Percentiles rank a stretch among this genome's conserved stretches.
phyloP scores from a whole-genome alignment of 2,797 vertebrate genomes.

The Acrossocheilus wenchowensis region DNA sequence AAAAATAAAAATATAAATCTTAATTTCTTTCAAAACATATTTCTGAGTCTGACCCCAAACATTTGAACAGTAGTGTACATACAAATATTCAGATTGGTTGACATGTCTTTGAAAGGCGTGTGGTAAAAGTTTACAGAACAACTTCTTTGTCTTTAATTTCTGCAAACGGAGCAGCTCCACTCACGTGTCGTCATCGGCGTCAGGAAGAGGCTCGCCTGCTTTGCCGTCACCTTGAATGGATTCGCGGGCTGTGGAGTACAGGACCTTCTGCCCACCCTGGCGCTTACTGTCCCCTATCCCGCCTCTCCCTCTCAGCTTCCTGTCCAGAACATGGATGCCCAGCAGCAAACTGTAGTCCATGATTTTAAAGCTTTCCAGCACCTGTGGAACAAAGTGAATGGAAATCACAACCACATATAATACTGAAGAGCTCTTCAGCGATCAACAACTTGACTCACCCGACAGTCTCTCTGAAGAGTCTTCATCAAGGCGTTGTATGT shows the following conservation, averaged over 20 bases:
- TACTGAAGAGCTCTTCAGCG: background rate
- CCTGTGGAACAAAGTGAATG: conserved; percentile 71
- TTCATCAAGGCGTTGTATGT: conserved; percentile 92
- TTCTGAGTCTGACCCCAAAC: background rate
- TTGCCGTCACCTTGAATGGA: conserved; percentile 92
- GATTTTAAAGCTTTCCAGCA: conserved; percentile 97
- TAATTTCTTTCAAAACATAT: background rate
- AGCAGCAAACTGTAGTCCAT: conserved; percentile 94
- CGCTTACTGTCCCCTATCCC: conserved; percentile 81
- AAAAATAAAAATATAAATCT: background rate
- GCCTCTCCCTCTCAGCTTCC: conserved; percentile 74
- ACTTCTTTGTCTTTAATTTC: background rate
- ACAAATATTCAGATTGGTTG: background rate
- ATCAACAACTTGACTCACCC: conserved; percentile 76
- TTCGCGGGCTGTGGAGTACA: conserved; percentile 95
- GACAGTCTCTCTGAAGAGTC: conserved; percentile 93
- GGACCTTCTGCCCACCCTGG: conserved; percentile 86
- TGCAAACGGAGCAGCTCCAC: background rate
- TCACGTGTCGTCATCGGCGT: conserved; percentile 88
- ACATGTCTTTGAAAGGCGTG: background rate
- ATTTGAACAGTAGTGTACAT: background rate
- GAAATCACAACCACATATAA: conserved; percentile 5
- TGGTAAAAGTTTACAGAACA: background rate
- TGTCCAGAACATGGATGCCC: conserved; percentile 76
- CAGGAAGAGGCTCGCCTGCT: conserved; percentile 77